Evolutionary conservation across 2,113 vertebrate genomes (phyloP).

Genomic region (Ptilorrhoa leucosticta): DNA sequence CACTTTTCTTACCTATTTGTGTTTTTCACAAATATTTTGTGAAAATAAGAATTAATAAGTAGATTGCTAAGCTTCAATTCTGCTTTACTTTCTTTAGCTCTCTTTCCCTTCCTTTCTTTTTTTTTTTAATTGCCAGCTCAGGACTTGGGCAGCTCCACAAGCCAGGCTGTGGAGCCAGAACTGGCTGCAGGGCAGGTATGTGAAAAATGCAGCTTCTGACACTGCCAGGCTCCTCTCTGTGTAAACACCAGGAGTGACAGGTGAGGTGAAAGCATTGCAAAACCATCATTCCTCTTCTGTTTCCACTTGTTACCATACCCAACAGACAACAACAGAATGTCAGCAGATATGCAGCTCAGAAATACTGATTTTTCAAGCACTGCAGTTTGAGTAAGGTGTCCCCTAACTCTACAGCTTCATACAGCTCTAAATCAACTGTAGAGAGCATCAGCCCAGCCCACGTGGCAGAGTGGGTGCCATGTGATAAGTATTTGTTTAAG

Average conservation of each 20-base stretch:
- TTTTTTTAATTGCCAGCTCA: neutral
- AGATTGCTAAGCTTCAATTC: neutral
- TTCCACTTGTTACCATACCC: neutral
- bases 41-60: neutral
- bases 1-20: neutral
- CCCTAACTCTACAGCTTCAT: neutral
- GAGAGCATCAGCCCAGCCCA: neutral
- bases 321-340: neutral
- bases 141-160: neutral
- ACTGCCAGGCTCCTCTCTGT: neutral
- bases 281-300: neutral
- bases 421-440: neutral
- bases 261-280: neutral
- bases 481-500: neutral
- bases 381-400: neutral
- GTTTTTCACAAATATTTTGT: neutral
- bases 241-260: slow-evolving; percentile 29
- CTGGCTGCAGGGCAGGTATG: slow-evolving; percentile 50
- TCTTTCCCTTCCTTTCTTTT: neutral
- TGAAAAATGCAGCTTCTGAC: slow-evolving; percentile 37
- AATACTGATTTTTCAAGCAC: neutral
- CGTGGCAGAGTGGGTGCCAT: neutral
- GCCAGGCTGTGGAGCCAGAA: neutral
- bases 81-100: neutral
- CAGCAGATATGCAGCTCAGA: neutral